phyloP scores from a whole-genome alignment of 2,113 vertebrate species.

The Anoura caudifer region DNA sequence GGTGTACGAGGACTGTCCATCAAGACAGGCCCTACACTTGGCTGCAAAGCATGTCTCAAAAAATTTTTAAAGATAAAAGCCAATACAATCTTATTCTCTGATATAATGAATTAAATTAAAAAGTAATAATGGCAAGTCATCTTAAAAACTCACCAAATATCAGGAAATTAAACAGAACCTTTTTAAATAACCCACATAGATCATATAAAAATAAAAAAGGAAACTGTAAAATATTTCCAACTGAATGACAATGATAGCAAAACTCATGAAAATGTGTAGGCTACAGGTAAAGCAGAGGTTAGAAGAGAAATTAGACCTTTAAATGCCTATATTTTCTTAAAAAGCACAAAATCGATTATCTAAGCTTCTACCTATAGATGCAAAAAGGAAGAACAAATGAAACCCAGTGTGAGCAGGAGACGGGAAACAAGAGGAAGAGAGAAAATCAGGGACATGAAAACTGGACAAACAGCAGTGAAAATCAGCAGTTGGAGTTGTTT shows the following conservation, averaged over 20 bases:
- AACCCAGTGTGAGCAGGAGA: neutral
- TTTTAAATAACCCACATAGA: neutral
- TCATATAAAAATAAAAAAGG: constrained; percentile 34
- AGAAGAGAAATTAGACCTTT: neutral
- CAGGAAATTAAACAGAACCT: constrained; percentile 35
- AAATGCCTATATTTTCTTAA: neutral
- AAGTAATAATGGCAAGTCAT: neutral
- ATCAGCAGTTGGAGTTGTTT: neutral
- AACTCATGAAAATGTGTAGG: neutral
- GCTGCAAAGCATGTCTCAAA: neutral
- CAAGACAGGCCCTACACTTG: neutral
- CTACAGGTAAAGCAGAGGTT: neutral
- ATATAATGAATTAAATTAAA: constrained; percentile 28
- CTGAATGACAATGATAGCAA: constrained; percentile 15
- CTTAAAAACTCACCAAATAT: constrained; percentile 19
- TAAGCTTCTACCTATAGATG: neutral
- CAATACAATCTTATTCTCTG: neutral
- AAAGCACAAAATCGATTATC: neutral
- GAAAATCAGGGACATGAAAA: neutral
- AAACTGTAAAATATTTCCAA: constrained; percentile 15
- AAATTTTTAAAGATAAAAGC: neutral
- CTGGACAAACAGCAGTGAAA: neutral
- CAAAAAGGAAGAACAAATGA: neutral
- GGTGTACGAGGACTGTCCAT: neutral
- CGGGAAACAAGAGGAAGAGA: neutral